Percentiles rank a stretch among this genome's conserved stretches.
Evolutionary conservation across 2,113 vertebrate species (phyloP).

Genomic region (Mystacornis crossleyi): DNA sequence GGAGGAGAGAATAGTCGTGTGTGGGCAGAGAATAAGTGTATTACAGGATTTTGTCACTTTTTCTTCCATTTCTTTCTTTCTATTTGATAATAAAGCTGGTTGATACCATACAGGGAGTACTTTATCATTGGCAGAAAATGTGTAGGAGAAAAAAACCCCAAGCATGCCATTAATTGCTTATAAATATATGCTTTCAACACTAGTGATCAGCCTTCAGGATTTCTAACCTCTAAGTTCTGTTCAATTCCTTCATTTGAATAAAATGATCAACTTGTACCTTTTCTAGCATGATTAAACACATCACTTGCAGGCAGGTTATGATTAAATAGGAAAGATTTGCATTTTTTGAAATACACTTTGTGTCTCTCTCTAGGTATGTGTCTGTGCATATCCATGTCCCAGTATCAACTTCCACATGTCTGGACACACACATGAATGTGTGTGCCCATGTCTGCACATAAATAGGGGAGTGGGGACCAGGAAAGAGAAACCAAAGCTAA

Average conservation of each 20-base stretch:
- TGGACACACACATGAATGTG: background rate
- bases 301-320: background rate
- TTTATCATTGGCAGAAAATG: conserved; percentile 21
- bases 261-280: conserved; percentile 31
- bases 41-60: conserved; percentile 14
- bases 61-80: conserved; percentile 36
- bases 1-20: conserved; percentile 6
- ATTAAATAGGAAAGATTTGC: background rate
- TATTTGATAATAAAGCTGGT: conserved; percentile 21
- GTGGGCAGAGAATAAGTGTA: conserved; percentile 35
- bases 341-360: background rate
- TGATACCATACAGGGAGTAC: conserved; percentile 20
- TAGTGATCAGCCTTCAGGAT: conserved; percentile 30
- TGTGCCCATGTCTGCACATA: background rate
- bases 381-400: background rate
- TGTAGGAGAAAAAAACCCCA: background rate
- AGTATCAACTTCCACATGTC: background rate
- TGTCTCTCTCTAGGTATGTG: background rate
- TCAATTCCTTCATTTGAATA: conserved; percentile 39
- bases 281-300: conserved; percentile 8
- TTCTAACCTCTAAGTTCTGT: conserved; percentile 20
- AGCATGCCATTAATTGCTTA: conserved; percentile 63
- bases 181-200: conserved; percentile 47
- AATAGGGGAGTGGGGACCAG: background rate
- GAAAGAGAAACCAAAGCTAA: background rate